phyloP scores from a whole-genome alignment of 2,797 vertebrate genomes.

The Cuniculus paca region DNA sequence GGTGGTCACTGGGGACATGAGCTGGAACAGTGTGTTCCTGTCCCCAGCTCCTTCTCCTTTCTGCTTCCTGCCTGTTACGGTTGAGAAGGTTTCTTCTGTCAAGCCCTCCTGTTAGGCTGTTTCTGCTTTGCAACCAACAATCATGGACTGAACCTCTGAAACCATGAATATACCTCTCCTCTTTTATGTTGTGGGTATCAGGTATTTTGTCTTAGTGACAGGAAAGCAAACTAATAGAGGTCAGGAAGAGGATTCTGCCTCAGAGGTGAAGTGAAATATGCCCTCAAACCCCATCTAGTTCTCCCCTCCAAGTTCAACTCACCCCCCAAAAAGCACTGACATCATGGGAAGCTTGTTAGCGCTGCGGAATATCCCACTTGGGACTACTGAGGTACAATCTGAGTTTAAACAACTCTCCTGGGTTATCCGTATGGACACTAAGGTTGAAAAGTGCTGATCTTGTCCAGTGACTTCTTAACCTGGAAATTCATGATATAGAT shows the following conservation, averaged over 20 bases:
- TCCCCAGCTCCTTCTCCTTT: background rate
- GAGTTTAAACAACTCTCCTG: background rate
- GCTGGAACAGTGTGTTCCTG: no score
- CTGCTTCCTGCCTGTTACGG: background rate
- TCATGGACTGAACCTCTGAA: background rate
- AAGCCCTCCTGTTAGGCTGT: background rate
- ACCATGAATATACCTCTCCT: background rate
- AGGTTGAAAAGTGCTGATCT: background rate
- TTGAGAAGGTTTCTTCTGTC: background rate
- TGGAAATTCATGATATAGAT: background rate
- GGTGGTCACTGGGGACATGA: no score
- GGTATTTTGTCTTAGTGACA: background rate
- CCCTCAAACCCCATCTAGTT: background rate
- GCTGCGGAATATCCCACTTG: background rate
- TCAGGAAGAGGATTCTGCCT: background rate
- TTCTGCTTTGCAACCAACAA: background rate
- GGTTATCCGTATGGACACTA: background rate
- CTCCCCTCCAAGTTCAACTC: background rate
- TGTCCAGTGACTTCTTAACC: background rate
- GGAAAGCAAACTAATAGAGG: background rate
- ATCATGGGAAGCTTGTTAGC: background rate
- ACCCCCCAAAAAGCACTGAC: background rate
- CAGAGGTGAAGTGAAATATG: background rate
- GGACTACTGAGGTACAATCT: background rate
- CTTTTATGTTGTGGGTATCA: background rate